Percentiles rank a stretch among this genome's conserved stretches.
phyloP scores from a whole-genome alignment of 1,140 invertebrate genomes.

The Platyscapa corneri region DNA sequence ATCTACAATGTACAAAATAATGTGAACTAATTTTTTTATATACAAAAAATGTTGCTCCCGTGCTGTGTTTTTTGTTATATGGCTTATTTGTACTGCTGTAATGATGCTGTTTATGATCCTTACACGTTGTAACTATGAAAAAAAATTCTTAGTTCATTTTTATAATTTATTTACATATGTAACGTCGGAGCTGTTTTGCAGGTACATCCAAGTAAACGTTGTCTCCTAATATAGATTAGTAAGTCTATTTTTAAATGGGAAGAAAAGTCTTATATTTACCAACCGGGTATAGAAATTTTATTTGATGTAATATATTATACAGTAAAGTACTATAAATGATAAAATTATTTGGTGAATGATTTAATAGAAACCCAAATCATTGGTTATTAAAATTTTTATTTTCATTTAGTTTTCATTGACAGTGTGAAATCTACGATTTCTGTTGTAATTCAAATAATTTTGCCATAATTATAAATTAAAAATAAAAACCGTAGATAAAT shows the following conservation, averaged over 20 bases:
- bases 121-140: background rate
- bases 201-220: conserved; percentile 9
- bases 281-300: background rate
- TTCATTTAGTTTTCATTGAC: background rate
- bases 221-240: background rate
- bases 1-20: conserved; percentile 15
- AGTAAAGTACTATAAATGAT: background rate
- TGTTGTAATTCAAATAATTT: too few relatives aligned
- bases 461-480: too few relatives aligned
- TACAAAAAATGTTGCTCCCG: background rate
- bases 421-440: too few relatives aligned
- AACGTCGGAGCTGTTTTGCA: background rate
- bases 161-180: conserved; percentile 12
- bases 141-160: background rate
- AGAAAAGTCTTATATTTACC: background rate
- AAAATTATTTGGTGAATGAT: background rate
- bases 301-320: background rate
- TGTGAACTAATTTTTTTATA: background rate
- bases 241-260: background rate
- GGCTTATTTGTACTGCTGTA: background rate
- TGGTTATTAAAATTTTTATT: background rate
- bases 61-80: conserved; percentile 8
- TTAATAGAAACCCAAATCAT: background rate
- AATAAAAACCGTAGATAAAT: too few relatives aligned
- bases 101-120: conserved; percentile 27